phyloP scores from a whole-genome alignment of 2,797 vertebrate species.

The Manis pentadactyla region DNA sequence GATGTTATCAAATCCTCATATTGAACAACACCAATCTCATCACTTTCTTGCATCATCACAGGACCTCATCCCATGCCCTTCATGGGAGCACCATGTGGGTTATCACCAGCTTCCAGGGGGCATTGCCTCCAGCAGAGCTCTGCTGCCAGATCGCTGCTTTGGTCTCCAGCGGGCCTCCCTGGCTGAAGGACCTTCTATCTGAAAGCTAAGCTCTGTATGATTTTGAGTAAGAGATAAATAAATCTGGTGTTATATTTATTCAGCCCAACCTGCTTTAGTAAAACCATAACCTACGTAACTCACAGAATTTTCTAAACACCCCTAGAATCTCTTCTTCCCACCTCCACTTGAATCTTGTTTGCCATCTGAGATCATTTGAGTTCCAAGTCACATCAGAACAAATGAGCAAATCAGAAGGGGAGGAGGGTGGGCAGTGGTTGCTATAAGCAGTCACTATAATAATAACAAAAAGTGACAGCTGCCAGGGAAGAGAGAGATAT shows the following conservation, averaged over 20 bases:
- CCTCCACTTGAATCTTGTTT: background rate
- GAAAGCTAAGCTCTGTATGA: background rate
- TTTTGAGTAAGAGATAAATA: background rate
- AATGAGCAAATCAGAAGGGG: background rate
- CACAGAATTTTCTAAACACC: background rate
- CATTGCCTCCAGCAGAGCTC: background rate
- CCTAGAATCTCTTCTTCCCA: background rate
- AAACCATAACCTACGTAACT: background rate
- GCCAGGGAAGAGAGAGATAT: background rate
- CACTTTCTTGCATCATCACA: too few species aligned
- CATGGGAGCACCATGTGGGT: background rate
- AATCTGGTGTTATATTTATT: background rate
- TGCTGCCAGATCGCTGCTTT: background rate
- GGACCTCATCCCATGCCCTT: background rate
- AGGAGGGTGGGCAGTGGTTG: background rate
- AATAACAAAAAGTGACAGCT: background rate
- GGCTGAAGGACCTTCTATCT: background rate
- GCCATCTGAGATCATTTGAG: background rate
- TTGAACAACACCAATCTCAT: background rate
- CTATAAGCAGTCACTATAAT: background rate
- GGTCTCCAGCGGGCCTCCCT: background rate
- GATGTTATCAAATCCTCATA: background rate
- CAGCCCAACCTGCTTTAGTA: background rate
- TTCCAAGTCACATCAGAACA: slow-evolving; percentile 26
- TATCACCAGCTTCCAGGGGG: background rate